phyloP scores from a whole-genome alignment of 2,797 vertebrate species.

The Thalassophryne amazonica region DNA sequence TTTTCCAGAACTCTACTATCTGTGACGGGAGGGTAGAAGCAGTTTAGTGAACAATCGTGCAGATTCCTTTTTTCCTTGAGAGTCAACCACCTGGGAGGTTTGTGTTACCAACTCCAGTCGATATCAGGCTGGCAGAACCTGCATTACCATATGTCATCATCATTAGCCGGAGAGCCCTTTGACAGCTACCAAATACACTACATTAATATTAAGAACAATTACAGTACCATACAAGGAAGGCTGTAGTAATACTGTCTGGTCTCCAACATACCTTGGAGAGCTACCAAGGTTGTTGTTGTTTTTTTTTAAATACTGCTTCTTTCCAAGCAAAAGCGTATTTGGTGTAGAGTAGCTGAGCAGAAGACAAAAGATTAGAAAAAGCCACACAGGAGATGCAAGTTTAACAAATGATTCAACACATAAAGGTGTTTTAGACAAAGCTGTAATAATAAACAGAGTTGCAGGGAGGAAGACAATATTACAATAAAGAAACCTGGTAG shows the following conservation, averaged over 20 bases:
- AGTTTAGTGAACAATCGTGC: background rate
- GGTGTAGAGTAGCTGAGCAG: background rate
- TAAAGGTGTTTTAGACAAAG: no score
- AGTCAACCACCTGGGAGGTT: conserved; percentile 20
- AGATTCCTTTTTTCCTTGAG: conserved; percentile 7
- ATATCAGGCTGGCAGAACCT: conserved; percentile 21
- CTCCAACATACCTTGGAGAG: background rate
- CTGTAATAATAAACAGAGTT: no score
- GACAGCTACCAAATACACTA: conserved; percentile 2
- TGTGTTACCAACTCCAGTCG: conserved; percentile 31
- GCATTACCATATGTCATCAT: conserved; percentile 32
- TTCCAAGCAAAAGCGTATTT: background rate
- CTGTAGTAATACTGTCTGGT: background rate
- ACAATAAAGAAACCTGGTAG: no score
- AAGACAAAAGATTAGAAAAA: background rate
- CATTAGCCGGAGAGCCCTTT: conserved; percentile 10
- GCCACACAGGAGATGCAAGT: background rate
- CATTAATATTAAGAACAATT: conserved; percentile 19
- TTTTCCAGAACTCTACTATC: background rate
- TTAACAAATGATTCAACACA: no score
- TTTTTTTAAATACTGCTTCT: background rate
- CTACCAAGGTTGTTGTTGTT: background rate
- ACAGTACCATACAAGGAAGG: background rate
- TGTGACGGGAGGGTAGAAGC: conserved; percentile 1
- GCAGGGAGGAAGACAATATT: no score